phyloP scores from a whole-genome alignment of 1,140 invertebrate genomes.

The Cydia splendana region DNA sequence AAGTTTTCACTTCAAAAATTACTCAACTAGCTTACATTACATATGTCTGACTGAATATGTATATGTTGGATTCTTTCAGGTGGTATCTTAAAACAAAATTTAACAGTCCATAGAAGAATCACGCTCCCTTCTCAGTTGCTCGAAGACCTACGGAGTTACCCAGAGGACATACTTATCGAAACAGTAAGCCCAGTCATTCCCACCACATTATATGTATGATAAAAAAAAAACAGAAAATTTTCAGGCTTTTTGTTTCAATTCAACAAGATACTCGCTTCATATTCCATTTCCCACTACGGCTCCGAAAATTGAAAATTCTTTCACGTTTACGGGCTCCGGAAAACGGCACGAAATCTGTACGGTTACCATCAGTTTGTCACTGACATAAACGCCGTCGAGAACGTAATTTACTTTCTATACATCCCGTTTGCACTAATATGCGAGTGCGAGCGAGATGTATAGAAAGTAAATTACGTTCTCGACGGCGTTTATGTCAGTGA shows the following conservation, averaged over 20 bases:
- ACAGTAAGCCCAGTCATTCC: not conserved
- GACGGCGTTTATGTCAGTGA: too few relatives aligned
- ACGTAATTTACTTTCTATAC: too few relatives aligned
- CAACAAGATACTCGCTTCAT: not conserved
- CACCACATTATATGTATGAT: too few relatives aligned
- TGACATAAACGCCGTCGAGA: too few relatives aligned
- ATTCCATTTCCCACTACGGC: not conserved
- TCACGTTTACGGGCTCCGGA: slow-evolving; percentile 3
- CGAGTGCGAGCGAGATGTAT: too few relatives aligned
- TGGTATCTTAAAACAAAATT: not conserved
- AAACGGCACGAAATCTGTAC: slow-evolving; percentile 3
- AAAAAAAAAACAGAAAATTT: not conserved
- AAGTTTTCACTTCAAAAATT: too few relatives aligned
- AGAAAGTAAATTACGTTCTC: too few relatives aligned
- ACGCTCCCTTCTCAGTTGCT: not conserved
- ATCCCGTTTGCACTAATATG: too few relatives aligned
- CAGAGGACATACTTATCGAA: not conserved
- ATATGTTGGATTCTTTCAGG: not conserved
- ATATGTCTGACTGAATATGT: not conserved
- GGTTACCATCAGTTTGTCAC: too few relatives aligned
- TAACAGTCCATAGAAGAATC: not conserved
- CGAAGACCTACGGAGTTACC: not conserved
- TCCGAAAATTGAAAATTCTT: slow-evolving; percentile 1
- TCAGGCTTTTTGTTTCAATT: not conserved
- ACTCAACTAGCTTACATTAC: not conserved